Percentiles rank a stretch among this genome's conserved stretches.
phyloP scores from a whole-genome alignment of 2,113 vertebrate species.

The Natator depressus region DNA sequence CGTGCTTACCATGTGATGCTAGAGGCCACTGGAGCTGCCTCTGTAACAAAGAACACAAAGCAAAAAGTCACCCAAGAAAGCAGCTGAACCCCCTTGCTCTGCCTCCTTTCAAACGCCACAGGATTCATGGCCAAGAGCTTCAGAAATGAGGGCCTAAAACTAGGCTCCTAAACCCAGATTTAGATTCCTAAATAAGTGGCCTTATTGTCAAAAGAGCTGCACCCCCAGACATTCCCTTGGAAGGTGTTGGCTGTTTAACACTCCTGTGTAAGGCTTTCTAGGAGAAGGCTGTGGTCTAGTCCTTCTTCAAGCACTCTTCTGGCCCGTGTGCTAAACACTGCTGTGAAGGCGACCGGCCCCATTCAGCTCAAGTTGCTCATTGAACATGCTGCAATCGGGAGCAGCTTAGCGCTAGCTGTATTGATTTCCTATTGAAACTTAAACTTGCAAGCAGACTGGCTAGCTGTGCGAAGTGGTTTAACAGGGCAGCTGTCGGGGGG shows the following conservation, averaged over 20 bases:
- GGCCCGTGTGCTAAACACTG: not conserved
- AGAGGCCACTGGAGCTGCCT: constrained; percentile 25
- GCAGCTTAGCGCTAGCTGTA: not conserved
- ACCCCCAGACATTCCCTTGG: not conserved
- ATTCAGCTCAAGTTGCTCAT: not conserved
- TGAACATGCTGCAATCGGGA: not conserved
- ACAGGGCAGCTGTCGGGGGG: not conserved
- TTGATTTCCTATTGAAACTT: not conserved
- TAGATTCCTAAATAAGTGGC: accelerated
- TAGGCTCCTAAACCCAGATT: accelerated
- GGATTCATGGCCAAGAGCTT: not conserved
- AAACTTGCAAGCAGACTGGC: not conserved
- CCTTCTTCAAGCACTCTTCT: not conserved
- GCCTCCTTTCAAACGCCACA: not conserved
- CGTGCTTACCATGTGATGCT: not conserved
- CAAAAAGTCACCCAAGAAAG: constrained; percentile 8
- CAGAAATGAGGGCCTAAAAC: not conserved
- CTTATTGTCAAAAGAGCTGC: accelerated
- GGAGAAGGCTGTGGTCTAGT: not conserved
- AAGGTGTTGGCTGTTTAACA: not conserved
- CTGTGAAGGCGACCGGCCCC: not conserved
- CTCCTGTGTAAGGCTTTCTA: not conserved
- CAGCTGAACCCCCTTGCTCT: not conserved
- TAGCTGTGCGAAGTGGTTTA: not conserved
- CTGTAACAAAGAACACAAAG: constrained; percentile 43